Conservation (phyloP, 37 sponge, comb jelly and placozoan species). For the Geodia barretti region DNA sequence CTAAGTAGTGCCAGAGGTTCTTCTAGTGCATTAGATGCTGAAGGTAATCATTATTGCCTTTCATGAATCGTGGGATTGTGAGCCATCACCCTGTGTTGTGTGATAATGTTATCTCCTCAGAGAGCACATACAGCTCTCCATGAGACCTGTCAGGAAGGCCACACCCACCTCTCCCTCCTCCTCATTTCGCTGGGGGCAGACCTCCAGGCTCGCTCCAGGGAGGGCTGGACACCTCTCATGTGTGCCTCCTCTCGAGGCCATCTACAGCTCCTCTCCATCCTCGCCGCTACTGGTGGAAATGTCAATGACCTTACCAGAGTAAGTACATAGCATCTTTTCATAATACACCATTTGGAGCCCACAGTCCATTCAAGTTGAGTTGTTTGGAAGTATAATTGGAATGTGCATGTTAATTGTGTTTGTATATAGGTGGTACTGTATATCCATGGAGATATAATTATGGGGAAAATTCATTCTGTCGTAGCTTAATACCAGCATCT, state of each 20-base stretch:
- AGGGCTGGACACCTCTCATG: constrained; percentile 77
- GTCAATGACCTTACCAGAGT: constrained; percentile 48
- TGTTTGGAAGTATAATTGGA: too few species aligned
- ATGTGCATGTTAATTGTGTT: not conserved
- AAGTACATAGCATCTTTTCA: not conserved
- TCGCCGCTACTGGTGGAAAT: constrained; percentile 60
- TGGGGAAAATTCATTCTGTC: too few species aligned
- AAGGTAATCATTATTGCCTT: too few species aligned
- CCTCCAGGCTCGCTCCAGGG: constrained; percentile 42
- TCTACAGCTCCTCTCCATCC: constrained; percentile 28
- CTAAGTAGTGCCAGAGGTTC: too few species aligned
- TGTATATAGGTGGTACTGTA: constrained; percentile 9
- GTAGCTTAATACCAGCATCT: too few species aligned
- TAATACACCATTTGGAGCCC: too few species aligned
- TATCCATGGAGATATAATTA: too few species aligned
- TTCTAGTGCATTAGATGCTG: too few species aligned
- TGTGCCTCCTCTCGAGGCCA: constrained; percentile 62
- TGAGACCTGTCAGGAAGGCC: constrained; percentile 67
- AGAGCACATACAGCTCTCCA: constrained; percentile 72
- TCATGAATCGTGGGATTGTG: too few species aligned
- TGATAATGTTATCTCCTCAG: constrained; percentile 11
- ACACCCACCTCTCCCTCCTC: constrained; percentile 32
- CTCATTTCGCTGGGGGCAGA: constrained; percentile 58
- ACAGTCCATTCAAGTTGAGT: too few species aligned
- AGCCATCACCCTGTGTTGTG: too few species aligned